phyloP scores from a whole-genome alignment of 2,888 invertebrate genomes.

The Halictus quadricinctus region DNA sequence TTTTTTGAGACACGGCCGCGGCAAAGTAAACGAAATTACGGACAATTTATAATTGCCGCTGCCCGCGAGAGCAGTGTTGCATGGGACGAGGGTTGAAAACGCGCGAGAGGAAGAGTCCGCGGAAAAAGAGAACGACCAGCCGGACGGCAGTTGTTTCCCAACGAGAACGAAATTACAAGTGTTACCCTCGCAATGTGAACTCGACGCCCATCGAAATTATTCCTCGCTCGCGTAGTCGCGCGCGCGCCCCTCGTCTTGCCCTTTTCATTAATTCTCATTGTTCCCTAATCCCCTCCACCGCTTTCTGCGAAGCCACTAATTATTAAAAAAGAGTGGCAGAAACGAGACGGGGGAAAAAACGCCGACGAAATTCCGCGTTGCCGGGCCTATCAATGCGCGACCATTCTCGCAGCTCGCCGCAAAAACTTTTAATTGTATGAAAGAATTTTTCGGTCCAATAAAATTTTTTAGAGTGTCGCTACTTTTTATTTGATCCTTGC shows the following conservation, averaged over 20 bases:
- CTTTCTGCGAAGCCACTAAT: constrained; percentile 44
- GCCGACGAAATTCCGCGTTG: not conserved
- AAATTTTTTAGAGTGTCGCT: not conserved
- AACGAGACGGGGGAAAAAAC: not conserved
- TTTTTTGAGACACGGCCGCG: constrained; percentile 41
- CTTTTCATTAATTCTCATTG: constrained; percentile 62
- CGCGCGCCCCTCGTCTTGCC: constrained; percentile 39
- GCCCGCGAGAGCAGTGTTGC: constrained; percentile 28
- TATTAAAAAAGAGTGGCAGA: constrained; percentile 41
- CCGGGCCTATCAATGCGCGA: not conserved
- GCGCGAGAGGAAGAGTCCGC: not conserved
- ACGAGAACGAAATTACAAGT: constrained; percentile 70
- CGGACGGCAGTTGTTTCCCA: constrained; percentile 67
- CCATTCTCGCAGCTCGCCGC: not conserved
- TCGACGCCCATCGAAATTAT: constrained; percentile 68
- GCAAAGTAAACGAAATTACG: constrained; percentile 65
- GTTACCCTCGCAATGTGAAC: constrained; percentile 64
- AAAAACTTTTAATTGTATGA: not conserved
- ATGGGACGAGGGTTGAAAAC: constrained; percentile 10
- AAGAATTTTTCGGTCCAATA: not conserved
- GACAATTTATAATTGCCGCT: constrained; percentile 71
- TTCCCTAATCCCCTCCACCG: constrained; percentile 45
- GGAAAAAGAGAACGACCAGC: constrained; percentile 37
- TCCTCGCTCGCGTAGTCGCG: constrained; percentile 53
- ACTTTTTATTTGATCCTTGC: not conserved